Evolutionary conservation across 2,797 vertebrate species (phyloP).

Genomic region (Sebastes elongatus): DNA sequence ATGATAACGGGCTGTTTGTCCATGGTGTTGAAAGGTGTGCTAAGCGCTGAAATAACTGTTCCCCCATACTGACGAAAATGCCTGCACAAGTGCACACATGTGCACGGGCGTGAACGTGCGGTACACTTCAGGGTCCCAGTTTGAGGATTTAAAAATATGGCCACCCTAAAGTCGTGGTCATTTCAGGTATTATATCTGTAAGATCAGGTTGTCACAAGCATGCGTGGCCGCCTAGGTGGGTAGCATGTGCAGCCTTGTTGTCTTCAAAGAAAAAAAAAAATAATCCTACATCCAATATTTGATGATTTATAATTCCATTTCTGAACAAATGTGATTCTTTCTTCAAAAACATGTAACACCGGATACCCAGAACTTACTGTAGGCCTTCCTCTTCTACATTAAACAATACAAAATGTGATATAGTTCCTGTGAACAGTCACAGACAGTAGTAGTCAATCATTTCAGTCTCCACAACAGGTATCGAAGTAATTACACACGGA

Average conservation of each 20-base stretch:
- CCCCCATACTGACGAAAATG: too few relatives aligned
- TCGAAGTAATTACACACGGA: slow-evolving; percentile 39
- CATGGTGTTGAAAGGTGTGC: accelerated
- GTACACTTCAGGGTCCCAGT: accelerated
- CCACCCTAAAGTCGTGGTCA: too few relatives aligned
- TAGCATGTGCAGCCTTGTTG: background rate
- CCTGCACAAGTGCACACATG: too few relatives aligned
- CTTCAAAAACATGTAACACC: background rate
- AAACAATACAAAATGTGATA: background rate
- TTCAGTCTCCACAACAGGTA: slow-evolving; percentile 30
- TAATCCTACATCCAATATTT: background rate
- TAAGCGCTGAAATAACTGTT: too few relatives aligned
- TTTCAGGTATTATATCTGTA: too few relatives aligned
- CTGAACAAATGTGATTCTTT: background rate
- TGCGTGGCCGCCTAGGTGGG: accelerated
- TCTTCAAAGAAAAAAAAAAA: background rate
- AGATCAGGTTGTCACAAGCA: too few relatives aligned
- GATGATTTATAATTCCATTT: background rate
- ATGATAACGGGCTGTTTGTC: accelerated
- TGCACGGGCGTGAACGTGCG: too few relatives aligned
- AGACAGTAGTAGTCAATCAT: slow-evolving; percentile 9
- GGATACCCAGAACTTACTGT: background rate
- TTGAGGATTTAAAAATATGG: too few relatives aligned
- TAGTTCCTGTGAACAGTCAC: background rate
- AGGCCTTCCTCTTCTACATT: background rate